These are phyloP conservation scores for Sphaerophoria rueppellii DNA, from an alignment of 2,888 invertebrate species.

Conservation along the genomic window DNA sequence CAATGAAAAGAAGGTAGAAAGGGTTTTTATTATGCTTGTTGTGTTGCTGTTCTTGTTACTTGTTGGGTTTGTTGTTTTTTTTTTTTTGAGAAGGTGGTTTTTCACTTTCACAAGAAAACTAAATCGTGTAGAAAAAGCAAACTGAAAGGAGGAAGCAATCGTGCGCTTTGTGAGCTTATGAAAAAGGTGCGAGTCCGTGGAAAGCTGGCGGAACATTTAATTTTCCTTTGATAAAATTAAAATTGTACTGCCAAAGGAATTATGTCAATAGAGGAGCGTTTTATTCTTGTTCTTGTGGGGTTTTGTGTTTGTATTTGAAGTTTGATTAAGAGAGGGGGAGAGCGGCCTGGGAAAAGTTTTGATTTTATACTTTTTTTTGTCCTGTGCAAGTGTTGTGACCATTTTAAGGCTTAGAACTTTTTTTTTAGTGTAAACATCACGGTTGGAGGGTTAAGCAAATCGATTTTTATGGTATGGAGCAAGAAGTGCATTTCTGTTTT, in stretches of 20 bases:
- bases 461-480: too few relatives aligned
- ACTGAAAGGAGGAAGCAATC: slow-evolving; percentile 3
- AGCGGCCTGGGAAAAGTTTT: too few relatives aligned
- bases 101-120: slow-evolving; percentile 5
- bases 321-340: not conserved
- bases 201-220: slow-evolving; percentile 33
- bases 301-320: not conserved
- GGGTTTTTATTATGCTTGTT: not conserved
- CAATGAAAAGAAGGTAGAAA: not conserved
- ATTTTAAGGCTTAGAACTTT: too few relatives aligned
- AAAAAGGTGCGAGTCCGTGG: slow-evolving; percentile 25
- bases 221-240: slow-evolving; percentile 32
- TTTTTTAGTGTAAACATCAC: too few relatives aligned
- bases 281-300: not conserved
- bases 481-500: too few relatives aligned
- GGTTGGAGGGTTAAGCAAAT: too few relatives aligned
- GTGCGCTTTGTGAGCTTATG: slow-evolving; percentile 13
- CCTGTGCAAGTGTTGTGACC: too few relatives aligned
- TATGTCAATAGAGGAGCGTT: not conserved
- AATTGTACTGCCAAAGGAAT: slow-evolving; percentile 18
- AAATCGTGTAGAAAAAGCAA: slow-evolving; percentile 25
- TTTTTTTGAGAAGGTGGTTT: slow-evolving; percentile 4
- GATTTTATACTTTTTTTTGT: too few relatives aligned
- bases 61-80: not conserved
- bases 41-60: not conserved